These are phyloP conservation scores for Esox lucius DNA, from an alignment of 2,797 vertebrate genomes.

Conservation along the genomic window DNA sequence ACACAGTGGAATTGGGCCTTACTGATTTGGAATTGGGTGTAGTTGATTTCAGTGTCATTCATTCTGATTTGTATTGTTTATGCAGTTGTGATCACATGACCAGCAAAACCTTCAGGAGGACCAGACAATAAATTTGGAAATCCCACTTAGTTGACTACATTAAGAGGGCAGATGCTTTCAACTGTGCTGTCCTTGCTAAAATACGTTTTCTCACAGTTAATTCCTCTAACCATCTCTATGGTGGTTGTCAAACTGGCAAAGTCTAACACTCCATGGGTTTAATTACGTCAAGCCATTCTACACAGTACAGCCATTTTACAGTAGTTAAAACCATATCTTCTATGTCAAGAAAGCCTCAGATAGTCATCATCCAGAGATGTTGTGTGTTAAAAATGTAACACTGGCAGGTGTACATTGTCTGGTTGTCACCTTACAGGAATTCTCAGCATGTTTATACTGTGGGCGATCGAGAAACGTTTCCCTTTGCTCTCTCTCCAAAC, in stretches of 20 bases:
- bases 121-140: too few species aligned
- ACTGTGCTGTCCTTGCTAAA: too few species aligned
- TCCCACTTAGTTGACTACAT: too few species aligned
- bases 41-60: too few species aligned
- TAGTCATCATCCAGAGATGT: background rate
- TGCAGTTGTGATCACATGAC: too few species aligned
- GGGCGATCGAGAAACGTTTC: constrained; percentile 1
- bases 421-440: constrained; percentile 5
- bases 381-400: background rate
- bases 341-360: background rate
- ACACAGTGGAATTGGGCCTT: too few species aligned
- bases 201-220: too few species aligned
- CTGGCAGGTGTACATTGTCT: background rate
- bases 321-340: background rate
- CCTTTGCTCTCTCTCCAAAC: constrained; percentile 15
- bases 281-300: constrained; percentile 31
- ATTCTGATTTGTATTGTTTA: too few species aligned
- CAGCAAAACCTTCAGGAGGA: too few species aligned
- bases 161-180: too few species aligned
- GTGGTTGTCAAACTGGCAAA: background rate
- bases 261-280: constrained; percentile 35
- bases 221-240: too few species aligned
- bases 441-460: background rate
- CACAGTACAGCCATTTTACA: background rate
- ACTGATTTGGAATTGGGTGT: too few species aligned